phyloP scores from a whole-genome alignment of 2,888 invertebrate genomes.

The Mesorhabditis spiculigera region DNA sequence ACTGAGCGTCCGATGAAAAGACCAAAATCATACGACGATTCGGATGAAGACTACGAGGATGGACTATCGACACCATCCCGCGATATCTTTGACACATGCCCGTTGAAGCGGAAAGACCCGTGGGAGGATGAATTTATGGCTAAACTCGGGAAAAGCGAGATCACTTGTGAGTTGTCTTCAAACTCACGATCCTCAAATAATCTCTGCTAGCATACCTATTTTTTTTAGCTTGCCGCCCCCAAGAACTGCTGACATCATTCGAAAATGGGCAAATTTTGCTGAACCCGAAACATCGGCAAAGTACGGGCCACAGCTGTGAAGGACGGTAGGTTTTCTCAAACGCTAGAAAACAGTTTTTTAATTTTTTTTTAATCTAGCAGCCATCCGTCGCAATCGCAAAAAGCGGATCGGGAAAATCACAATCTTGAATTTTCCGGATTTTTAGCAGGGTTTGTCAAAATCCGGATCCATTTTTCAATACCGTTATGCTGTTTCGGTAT shows the following conservation, averaged over 20 bases:
- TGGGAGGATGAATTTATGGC: background rate
- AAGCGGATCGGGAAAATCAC: no score
- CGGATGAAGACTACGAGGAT: background rate
- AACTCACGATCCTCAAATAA: background rate
- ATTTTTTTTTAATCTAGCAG: no score
- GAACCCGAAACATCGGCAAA: background rate
- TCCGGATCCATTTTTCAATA: no score
- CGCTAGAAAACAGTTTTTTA: no score
- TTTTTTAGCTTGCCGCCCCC: background rate
- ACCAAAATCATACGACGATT: background rate
- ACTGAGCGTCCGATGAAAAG: no score
- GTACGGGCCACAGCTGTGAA: background rate
- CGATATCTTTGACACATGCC: background rate
- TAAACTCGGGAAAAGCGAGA: background rate
- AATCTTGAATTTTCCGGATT: no score
- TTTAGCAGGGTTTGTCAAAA: no score
- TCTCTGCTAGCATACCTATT: background rate
- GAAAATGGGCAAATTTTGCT: background rate
- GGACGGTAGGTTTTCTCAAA: background rate
- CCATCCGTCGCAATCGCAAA: no score
- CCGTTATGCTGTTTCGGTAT: no score
- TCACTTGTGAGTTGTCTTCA: background rate
- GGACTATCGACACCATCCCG: background rate
- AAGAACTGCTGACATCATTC: background rate
- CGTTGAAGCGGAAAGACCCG: background rate